Evolutionary conservation across 2,113 vertebrate species (phyloP), one percentile per base, ranked within the genome.

Genomic region (Polypterus senegalus): DNA sequence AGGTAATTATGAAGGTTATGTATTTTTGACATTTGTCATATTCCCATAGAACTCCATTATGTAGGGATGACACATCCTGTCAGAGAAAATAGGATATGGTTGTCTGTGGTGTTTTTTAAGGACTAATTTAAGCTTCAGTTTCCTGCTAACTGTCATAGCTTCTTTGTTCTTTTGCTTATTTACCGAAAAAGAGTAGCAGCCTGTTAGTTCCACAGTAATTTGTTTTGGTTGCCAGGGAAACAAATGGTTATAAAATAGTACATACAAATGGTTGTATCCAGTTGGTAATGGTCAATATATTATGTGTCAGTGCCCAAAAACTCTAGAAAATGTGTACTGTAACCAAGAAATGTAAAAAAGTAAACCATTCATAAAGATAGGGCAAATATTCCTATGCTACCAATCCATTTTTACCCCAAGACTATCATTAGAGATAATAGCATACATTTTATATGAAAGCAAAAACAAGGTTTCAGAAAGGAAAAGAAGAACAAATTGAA

Each of bases 81-180:
- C 64, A 60, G 48, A 58, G 59, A 59, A 66, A 66, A 66, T 58
- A 59, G 55, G 57, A 62, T 62, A 49, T 59, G 49, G 57, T 57
- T 66, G 61, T 62, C 60, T 59, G n/a, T 51, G 46, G 51, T 59
- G 62, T 66, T 62, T 66, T 66, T 58, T 55, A 54, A 49, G 49
- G 60, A 51, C 54, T 57, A 61, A 66, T 66, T 61, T 66, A 58
- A 60, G 48, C 64, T 46, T 66, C 60, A 55, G 58, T 60, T 66
- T 66, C 54, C 64, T 43, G 44, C 54, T 61, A 58, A 58, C 64
- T 61, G 60, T 66, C 64, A 66, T 61, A 44, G 48, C 46, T 46
- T 61, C 60, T 61, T 65, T 66, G 54, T 58, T 58, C 44, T 61
- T 66, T 66, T 52, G 64, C 60, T 66, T 66, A 66, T 66, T 66